Evolutionary conservation across 2,888 invertebrate genomes (phyloP), one percentile per base, ranked within the genome.

Genomic region (Mythimna vitellina): DNA sequence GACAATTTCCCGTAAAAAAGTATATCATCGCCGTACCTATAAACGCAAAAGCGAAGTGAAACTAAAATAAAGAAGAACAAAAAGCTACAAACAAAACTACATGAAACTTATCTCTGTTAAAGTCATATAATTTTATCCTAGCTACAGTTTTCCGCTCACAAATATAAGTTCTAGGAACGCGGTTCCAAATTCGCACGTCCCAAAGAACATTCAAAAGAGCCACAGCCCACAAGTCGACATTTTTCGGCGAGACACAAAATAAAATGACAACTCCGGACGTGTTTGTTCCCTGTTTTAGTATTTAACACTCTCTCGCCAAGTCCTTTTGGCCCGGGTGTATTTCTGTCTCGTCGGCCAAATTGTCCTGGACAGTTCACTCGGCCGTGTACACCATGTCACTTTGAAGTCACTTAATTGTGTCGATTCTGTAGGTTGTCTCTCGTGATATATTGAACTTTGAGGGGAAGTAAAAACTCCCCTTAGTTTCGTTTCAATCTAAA

Each of bases 321-420:
- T 83, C 87, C 85, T 87, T 88, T 86, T 87, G 74, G 72, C 80
- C 73, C 76, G 71, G 70, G 78, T 80, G 80, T 91, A 88, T 92
- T 90, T 91, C 89, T 86, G 88, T 89, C 87, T 84, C 88, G 86
- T 89, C 89, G 85, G 81, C 83, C 89, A 91, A 92, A 93, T 92
- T 89, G 90, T 83, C 82, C 86, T 83, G 88, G 92, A 92, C 91
- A 89, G 89, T 83, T 88, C 90, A 85, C 68, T 89, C 88, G 83
- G 73, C 84, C 91, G 89, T 88, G 82, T 76, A 81, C 86, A 86
- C 85, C 83, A 83, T 85, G 81, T 86, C 88, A 85, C 91, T 92
- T 92, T 91, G 90, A 91, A 89, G 88, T 90, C 88, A 89, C 88
- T 90, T 92, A 90, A 91, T 92, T 92, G 91, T 87, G 90, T 90